These are phyloP conservation scores for Microhierax caerulescens DNA, from an alignment of 2,797 vertebrate genomes.

Conservation along the genomic window DNA sequence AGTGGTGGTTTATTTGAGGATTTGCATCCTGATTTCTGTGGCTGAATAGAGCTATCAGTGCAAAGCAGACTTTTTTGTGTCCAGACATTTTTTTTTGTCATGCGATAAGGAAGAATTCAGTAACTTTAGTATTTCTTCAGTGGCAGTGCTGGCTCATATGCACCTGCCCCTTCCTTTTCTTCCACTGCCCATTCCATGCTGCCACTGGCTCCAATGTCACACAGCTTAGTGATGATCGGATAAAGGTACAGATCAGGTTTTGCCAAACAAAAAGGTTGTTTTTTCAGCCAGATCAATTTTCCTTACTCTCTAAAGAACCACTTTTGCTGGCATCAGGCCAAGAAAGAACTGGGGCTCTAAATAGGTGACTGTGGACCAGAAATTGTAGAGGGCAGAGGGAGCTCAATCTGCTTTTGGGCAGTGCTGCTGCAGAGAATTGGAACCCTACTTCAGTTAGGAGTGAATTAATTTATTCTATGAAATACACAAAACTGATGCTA, in stretches of 20 bases:
- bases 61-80: background rate
- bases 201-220: background rate
- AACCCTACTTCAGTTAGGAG: background rate
- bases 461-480: background rate
- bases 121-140: background rate
- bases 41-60: background rate
- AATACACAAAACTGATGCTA: background rate
- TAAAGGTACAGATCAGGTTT: background rate
- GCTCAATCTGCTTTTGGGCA: background rate
- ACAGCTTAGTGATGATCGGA: background rate
- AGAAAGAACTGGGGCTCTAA: background rate
- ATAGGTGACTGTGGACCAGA: background rate
- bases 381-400: background rate
- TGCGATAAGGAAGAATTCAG: background rate
- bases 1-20: background rate
- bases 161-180: background rate
- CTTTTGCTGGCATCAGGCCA: background rate
- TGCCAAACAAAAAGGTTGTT: background rate
- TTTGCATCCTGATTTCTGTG: background rate
- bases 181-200: background rate
- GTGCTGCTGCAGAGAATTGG: background rate
- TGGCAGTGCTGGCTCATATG: background rate
- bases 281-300: background rate
- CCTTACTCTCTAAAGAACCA: background rate
- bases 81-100: background rate